Conservation (phyloP, 2,797 vertebrate genomes). For the Avahi laniger region DNA sequence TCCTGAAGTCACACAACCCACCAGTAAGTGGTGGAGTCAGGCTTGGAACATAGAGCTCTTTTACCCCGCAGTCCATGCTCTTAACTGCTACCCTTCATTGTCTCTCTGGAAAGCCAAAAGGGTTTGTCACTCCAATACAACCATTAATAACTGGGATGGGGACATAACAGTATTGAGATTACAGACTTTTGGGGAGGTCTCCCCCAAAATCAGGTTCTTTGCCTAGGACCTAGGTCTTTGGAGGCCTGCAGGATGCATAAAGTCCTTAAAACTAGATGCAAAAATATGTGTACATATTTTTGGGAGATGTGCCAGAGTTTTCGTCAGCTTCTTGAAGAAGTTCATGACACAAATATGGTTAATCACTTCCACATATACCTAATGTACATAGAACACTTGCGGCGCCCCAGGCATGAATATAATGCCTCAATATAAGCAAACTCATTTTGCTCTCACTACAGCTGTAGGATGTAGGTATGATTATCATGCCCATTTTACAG, state of each 20-base stretch:
- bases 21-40: background rate
- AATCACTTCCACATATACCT: background rate
- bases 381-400: background rate
- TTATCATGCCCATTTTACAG: background rate
- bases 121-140: background rate
- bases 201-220: background rate
- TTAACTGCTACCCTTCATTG: background rate
- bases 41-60: background rate
- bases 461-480: background rate
- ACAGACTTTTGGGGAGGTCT: background rate
- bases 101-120: background rate
- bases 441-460: background rate
- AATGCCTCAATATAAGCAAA: background rate
- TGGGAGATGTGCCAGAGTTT: background rate
- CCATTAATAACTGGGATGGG: background rate
- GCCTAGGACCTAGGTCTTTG: background rate
- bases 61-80: background rate
- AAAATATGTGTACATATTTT: background rate
- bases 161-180: background rate
- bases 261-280: background rate
- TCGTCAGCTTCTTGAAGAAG: conserved; percentile 4
- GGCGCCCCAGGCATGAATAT: background rate
- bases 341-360: background rate
- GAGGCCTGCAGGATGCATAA: background rate
- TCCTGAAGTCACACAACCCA: background rate